phyloP scores from a whole-genome alignment of 2,888 invertebrate species.

The Tipula confusa region DNA sequence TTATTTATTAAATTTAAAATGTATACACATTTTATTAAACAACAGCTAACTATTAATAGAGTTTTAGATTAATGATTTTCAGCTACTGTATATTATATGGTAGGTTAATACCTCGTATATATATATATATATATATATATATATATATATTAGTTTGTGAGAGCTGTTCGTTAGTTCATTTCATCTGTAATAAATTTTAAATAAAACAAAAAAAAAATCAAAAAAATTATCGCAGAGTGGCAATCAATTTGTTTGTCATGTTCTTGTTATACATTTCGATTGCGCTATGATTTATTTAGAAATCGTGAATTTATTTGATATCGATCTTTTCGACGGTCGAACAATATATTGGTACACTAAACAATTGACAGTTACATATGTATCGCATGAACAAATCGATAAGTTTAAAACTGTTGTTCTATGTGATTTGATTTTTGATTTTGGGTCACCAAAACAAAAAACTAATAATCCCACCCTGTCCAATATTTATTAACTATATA shows the following conservation, averaged over 20 bases:
- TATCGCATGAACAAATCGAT: not conserved
- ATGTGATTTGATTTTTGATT: not conserved
- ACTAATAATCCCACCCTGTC: not conserved
- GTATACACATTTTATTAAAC: not conserved
- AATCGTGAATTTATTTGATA: not conserved
- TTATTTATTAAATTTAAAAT: not conserved
- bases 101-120: not conserved
- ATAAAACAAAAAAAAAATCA: not conserved
- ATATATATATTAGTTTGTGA: not conserved
- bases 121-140: too few relatives aligned
- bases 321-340: too few relatives aligned
- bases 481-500: too few relatives aligned
- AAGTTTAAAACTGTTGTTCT: not conserved
- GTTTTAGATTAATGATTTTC: slow-evolving; percentile 21
- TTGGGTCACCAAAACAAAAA: not conserved
- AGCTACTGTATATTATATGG: not conserved
- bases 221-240: not conserved
- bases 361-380: not conserved
- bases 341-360: not conserved
- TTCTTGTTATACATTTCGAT: not conserved
- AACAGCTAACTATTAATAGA: not conserved
- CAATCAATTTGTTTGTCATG: not conserved
- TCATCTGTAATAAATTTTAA: not conserved
- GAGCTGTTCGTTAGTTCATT: not conserved
- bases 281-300: not conserved